Evolutionary conservation across 1,140 invertebrate species (phyloP), one percentile per base, ranked within the genome.

Genomic region (Heliothis subflexa): DNA sequence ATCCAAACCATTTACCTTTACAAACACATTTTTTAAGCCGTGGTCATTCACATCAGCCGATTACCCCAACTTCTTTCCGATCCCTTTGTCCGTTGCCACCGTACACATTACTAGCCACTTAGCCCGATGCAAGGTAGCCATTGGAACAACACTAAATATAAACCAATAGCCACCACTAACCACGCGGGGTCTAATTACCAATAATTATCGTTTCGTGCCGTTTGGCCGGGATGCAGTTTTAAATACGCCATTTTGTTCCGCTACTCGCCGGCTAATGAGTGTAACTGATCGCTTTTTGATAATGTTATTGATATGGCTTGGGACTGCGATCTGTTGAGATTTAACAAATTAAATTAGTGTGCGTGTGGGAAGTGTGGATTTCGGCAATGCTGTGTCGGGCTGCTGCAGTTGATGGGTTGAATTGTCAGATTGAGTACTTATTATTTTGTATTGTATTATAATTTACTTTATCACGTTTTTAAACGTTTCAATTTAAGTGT

Each of bases 221-320:
- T 78, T 79, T 79, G 79, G 66, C 52, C 73, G 55, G 62, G 81
- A 85, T 85, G 83, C 83, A 81, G 68, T 83, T 83, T 83, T 85
- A 86, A 86, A 84, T 88, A 81, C 78, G 76, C 85, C 82, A 82
- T 87, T 86, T 79, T 75, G 83, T 80, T 78, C 79, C 54, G 66
- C 76, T 75, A 74, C 75, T 81, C 73, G 81, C 57, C 40, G 52
- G 76, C 83, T 83, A 87, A 87, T 84, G 86, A 85, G 80, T 78
- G 85, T 81, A 84, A 83, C 84, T 40, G 79, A 87, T 87, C 78
- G 86, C 81, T 85, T 85, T 87, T 87, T 85, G 84, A 86, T 87
- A 83, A 86, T 83, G 68, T 80, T 80, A 75, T 75, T 62, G 72
- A 75, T 75, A 75, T 75, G 57, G 72, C 57, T 75, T 62, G 57